Evolutionary conservation across 1,140 invertebrate genomes (phyloP).

Genomic region (Polyergus mexicanus): DNA sequence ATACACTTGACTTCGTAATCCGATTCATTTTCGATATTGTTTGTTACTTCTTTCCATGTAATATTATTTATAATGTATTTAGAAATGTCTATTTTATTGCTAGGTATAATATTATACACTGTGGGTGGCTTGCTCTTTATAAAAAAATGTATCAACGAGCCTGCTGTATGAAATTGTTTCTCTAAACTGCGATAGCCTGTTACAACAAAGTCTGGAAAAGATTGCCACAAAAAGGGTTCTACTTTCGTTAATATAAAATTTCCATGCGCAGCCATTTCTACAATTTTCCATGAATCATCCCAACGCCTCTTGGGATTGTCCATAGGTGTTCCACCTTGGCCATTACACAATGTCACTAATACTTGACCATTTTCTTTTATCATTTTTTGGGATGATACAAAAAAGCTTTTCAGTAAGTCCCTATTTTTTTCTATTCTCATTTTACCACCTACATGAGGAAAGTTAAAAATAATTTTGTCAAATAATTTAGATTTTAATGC

Average conservation of each 20-base stretch:
- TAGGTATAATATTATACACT: constrained; percentile 66
- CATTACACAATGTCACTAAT: constrained; percentile 88
- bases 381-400: constrained; percentile 84
- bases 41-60: constrained; percentile 65
- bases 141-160: constrained; percentile 87
- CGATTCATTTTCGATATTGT: neutral
- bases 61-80: constrained; percentile 24
- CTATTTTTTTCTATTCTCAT: constrained; percentile 89
- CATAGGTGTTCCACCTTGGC: constrained; percentile 88
- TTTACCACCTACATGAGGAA: constrained; percentile 90
- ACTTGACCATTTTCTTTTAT: constrained; percentile 84
- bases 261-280: constrained; percentile 87
- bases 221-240: constrained; percentile 82
- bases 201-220: constrained; percentile 83
- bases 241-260: constrained; percentile 86
- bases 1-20: constrained; percentile 44
- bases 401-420: constrained; percentile 87
- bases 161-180: constrained; percentile 87
- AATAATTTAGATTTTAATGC: constrained; percentile 81
- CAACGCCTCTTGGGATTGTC: constrained; percentile 86
- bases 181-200: constrained; percentile 88
- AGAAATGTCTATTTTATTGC: constrained; percentile 52
- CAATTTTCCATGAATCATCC: constrained; percentile 89
- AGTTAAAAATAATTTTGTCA: constrained; percentile 89
- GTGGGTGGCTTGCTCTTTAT: constrained; percentile 62